A percentile compares a stretch with the other conserved stretches of the same genome.
phyloP scores from a whole-genome alignment of 2,888 invertebrate species.

The Hedychridium roseum region DNA sequence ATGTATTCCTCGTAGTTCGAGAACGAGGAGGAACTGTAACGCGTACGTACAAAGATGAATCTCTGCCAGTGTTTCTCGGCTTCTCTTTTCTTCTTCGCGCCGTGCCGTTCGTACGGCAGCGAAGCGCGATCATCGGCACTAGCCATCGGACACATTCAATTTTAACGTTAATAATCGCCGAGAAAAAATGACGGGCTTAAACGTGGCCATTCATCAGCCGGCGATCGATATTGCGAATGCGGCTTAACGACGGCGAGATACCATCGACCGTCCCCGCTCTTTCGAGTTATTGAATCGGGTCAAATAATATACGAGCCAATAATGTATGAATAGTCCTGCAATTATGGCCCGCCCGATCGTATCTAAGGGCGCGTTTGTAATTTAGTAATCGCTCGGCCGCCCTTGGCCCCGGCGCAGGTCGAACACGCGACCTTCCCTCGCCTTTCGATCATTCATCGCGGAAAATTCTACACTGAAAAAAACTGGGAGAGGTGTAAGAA shows the following conservation, averaged over 20 bases:
- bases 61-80: too few species aligned
- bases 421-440: too few species aligned
- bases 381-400: slow-evolving; percentile 47
- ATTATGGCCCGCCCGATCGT: slow-evolving; percentile 48
- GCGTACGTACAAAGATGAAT: slow-evolving; percentile 27
- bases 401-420: too few species aligned
- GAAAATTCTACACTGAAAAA: too few species aligned
- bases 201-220: slow-evolving; percentile 51
- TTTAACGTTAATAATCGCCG: slow-evolving; percentile 52
- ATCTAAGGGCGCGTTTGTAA: slow-evolving; percentile 45
- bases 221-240: slow-evolving; percentile 55
- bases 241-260: slow-evolving; percentile 53
- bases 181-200: slow-evolving; percentile 46
- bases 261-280: slow-evolving; percentile 41
- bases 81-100: slow-evolving; percentile 27
- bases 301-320: slow-evolving; percentile 60
- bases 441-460: too few species aligned
- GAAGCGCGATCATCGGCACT: not conserved
- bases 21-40: slow-evolving; percentile 9
- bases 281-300: slow-evolving; percentile 57
- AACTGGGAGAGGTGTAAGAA: too few species aligned
- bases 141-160: slow-evolving; percentile 45
- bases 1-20: slow-evolving; percentile 34
- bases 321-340: slow-evolving; percentile 57
- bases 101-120: slow-evolving; percentile 8